Conservation (phyloP, 2,888 invertebrate species). For the Lasioglossum pauxillum region DNA sequence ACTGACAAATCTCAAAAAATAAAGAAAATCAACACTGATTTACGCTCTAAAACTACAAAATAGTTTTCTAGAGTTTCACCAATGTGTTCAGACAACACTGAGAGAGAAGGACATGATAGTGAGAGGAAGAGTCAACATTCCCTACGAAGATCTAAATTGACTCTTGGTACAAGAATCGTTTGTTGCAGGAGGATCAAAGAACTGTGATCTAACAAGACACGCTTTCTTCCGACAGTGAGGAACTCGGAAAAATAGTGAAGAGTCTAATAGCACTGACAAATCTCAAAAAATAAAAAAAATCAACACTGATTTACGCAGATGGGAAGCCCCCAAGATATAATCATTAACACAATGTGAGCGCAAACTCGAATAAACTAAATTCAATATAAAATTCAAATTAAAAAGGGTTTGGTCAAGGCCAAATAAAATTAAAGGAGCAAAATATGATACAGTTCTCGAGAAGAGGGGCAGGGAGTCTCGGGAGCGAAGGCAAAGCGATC, state of each 20-base stretch:
- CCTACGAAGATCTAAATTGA: not conserved
- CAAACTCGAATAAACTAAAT: no score
- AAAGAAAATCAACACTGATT: not conserved
- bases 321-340: no score
- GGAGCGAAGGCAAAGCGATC: constrained; percentile 18
- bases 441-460: not conserved
- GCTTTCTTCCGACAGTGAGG: not conserved
- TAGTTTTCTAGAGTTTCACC: not conserved
- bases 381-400: no score
- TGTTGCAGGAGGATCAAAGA: not conserved
- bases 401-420: no score
- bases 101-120: not conserved
- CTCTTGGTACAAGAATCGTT: not conserved
- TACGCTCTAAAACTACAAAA: not conserved
- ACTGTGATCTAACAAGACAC: not conserved
- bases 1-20: not conserved
- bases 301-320: no score
- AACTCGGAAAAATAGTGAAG: not conserved
- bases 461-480: not conserved
- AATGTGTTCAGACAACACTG: not conserved
- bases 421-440: not conserved
- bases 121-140: not conserved
- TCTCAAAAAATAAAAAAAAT: not conserved
- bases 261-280: not conserved
- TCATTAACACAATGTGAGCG: no score